Evolutionary conservation across 2,797 vertebrate species (phyloP), one percentile per base, ranked within the genome.

Genomic region (Lepidocolaptes lacrymiger): DNA sequence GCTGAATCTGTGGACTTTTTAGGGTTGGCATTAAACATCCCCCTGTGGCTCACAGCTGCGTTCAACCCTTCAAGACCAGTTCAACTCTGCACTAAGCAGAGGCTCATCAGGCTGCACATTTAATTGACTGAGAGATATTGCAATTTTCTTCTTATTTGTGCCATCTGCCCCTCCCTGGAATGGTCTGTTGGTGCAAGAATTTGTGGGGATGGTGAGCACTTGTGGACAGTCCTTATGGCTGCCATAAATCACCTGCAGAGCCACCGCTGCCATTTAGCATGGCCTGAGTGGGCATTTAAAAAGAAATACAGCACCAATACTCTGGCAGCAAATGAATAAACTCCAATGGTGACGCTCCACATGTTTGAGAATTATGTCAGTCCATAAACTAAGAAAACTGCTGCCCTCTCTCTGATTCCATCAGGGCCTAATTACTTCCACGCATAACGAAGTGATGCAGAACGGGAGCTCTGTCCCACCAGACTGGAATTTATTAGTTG

Each of bases 251-350:
- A 91, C 78, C 76, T 76, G 41, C 55, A 21, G 28, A 74, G 66
- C 44, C 7, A 89, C 76, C 88, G 28, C 16, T 48, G 88, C 96
- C 76, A 91, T 55, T 75, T 39, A 81, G 71, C 54, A 36, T 23
- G 7, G 5, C 20, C 41, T 61, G 74, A 80, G 82, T 63, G 84
- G 64, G 7, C 39, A 48, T 88, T 95, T 34, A 78, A 81, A 28
- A 72, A 85, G 88, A 96, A 96, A 91, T 37, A 79, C 5, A 78
- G 44, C 7, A 6, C 75, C 61, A 64, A 46, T 88, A 54, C 68
- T 91, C 91, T 10, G 26, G 67, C 73, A 92, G 89, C 79, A 91
- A 73, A 56, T 17, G 80, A 82, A 89, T 54, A 80, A 88, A 94
- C 28, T 61, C 21, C 26, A 67, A 11, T 13, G 69, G 85, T 75